Conservation (phyloP, 1,140 invertebrate genomes). For the Pseudomyrmex flavicornis region DNA sequence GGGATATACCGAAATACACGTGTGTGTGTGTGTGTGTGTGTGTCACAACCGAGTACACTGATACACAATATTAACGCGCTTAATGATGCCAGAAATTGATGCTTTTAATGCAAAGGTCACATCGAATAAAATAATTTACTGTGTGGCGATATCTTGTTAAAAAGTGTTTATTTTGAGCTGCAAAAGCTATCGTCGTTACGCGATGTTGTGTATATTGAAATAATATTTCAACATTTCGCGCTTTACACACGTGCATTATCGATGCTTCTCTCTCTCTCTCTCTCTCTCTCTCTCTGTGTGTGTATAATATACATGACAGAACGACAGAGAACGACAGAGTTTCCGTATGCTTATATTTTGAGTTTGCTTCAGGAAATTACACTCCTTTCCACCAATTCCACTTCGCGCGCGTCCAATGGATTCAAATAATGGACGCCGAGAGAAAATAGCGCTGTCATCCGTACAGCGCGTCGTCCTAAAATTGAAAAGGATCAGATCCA, state of each 20-base stretch:
- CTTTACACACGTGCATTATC: neutral
- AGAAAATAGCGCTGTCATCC: constrained; percentile 69
- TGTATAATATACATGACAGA: constrained; percentile 30
- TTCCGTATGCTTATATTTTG: constrained; percentile 63
- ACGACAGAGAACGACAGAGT: constrained; percentile 50
- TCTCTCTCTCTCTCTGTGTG: too few relatives aligned
- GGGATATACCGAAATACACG: neutral
- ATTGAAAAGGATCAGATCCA: constrained; percentile 11
- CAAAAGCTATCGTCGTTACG: too few relatives aligned
- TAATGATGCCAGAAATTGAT: constrained; percentile 55
- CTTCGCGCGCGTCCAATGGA: constrained; percentile 31
- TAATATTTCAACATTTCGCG: constrained; percentile 20
- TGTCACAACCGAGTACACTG: neutral
- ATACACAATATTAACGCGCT: constrained; percentile 35
- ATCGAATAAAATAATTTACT: constrained; percentile 27
- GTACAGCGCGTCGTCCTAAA: constrained; percentile 6
- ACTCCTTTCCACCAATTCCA: constrained; percentile 66
- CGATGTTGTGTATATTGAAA: neutral
- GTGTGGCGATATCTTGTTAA: neutral
- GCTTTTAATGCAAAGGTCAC: constrained; percentile 11
- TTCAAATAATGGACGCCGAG: constrained; percentile 46
- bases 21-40: neutral
- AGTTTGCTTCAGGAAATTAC: constrained; percentile 67
- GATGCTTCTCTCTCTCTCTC: neutral
- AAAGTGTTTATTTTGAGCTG: neutral